Evolutionary conservation across 2,888 invertebrate species (phyloP).

Genomic region (Drosophila anomalata): DNA sequence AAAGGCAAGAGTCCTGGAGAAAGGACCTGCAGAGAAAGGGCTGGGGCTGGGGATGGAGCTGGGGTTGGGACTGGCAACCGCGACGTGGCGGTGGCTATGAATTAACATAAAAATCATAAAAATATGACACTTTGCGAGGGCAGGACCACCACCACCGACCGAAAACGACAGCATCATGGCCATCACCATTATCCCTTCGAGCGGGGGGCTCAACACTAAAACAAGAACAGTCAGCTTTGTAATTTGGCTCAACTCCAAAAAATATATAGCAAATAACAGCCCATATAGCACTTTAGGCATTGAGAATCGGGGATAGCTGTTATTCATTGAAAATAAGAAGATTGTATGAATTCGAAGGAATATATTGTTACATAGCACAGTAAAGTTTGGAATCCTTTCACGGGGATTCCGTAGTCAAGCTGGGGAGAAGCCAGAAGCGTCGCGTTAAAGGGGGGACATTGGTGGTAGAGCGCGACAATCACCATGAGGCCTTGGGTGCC

Average conservation of each 20-base stretch:
- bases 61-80: slow-evolving; percentile 12
- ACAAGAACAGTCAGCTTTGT: neutral
- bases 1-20: slow-evolving; percentile 23
- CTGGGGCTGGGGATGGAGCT: neutral
- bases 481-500: slow-evolving; percentile 57
- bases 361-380: no score
- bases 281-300: no score
- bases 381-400: neutral
- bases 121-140: slow-evolving; percentile 71
- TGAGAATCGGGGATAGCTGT: no score
- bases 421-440: no score
- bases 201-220: neutral
- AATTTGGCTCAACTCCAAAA: neutral
- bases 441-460: slow-evolving; percentile 35
- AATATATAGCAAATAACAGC: neutral
- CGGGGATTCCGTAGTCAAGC: slow-evolving; percentile 6
- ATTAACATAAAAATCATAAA: slow-evolving; percentile 81
- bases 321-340: no score
- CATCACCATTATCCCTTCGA: slow-evolving; percentile 24
- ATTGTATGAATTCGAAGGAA: no score
- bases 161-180: slow-evolving; percentile 13
- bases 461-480: slow-evolving; percentile 74
- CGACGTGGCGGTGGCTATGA: slow-evolving; percentile 58
- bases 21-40: neutral
- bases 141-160: slow-evolving; percentile 16